phyloP scores from a whole-genome alignment of 2,888 invertebrate genomes.

The Papilio demoleus region DNA sequence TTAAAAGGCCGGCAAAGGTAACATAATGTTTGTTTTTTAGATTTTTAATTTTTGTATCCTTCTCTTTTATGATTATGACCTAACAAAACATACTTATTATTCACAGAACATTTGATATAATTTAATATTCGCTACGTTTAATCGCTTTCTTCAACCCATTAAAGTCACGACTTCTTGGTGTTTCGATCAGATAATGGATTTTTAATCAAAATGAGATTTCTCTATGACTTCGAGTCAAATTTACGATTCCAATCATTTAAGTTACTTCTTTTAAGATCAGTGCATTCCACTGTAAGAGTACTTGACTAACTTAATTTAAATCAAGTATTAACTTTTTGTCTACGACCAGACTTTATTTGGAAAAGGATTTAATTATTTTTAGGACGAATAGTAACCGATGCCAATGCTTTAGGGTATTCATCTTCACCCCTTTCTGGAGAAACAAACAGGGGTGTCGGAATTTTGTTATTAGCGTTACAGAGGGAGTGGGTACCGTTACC shows the following conservation, averaged over 20 bases:
- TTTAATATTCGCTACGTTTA: too few relatives aligned
- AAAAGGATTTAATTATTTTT: constrained; percentile 53
- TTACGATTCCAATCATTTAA: constrained; percentile 27
- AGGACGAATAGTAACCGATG: constrained; percentile 57
- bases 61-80: too few relatives aligned
- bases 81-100: too few relatives aligned
- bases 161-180: constrained; percentile 40
- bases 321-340: constrained; percentile 41
- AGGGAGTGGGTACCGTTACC: constrained; percentile 72
- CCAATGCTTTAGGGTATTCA: constrained; percentile 65
- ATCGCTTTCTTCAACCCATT: constrained; percentile 37
- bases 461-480: constrained; percentile 83
- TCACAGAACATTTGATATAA: too few relatives aligned
- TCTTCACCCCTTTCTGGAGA: constrained; percentile 80
- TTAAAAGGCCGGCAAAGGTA: too few relatives aligned
- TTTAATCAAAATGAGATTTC: constrained; percentile 39
- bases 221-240: constrained; percentile 28
- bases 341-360: constrained; percentile 46
- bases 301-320: constrained; percentile 24
- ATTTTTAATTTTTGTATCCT: too few relatives aligned
- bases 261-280: constrained; percentile 23
- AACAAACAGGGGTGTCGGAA: constrained; percentile 81
- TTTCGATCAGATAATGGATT: constrained; percentile 39
- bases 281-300: not conserved
- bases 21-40: too few relatives aligned